Evolutionary conservation across 2,113 vertebrate species (phyloP).

Genomic region (Crotalus viridis): DNA sequence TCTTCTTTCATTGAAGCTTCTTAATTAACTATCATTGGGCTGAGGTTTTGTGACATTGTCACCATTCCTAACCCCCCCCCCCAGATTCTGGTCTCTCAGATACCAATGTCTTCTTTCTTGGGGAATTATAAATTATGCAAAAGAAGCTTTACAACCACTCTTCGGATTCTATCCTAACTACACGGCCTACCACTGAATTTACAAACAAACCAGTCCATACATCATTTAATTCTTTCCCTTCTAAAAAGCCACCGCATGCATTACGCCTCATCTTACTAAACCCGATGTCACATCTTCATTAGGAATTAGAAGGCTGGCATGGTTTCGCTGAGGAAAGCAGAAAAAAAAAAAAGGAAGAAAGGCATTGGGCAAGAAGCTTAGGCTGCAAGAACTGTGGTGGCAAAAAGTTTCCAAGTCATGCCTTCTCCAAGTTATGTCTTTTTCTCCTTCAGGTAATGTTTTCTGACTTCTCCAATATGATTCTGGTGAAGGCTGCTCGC

Average conservation of each 20-base stretch:
- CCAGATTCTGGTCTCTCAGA: not conserved
- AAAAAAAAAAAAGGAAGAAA: not conserved
- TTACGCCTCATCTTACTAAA: not conserved
- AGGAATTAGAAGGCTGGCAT: not conserved
- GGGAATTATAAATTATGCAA: not conserved
- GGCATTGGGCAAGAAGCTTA: not conserved
- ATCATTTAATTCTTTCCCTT: not conserved
- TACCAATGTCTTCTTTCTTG: not conserved
- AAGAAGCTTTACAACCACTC: not conserved
- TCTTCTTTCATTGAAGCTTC: not conserved
- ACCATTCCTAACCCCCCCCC: not conserved
- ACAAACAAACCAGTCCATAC: not conserved
- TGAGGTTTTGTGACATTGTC: not conserved
- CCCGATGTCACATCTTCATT: not conserved
- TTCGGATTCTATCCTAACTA: not conserved
- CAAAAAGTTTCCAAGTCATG: not conserved
- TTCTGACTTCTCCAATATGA: not conserved
- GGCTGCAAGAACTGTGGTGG: not conserved
- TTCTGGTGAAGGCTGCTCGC: not conserved
- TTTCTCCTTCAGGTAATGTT: too few relatives aligned
- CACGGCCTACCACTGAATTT: not conserved
- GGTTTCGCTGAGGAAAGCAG: not conserved
- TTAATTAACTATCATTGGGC: slow-evolving; percentile 1
- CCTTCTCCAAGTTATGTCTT: not conserved
- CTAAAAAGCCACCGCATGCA: not conserved